A percentile compares a stretch with the other conserved stretches of the same genome.
Evolutionary conservation across 92 coral and sea anemone genomes (phyloP).

Genomic region (Epizoanthus scotinus): DNA sequence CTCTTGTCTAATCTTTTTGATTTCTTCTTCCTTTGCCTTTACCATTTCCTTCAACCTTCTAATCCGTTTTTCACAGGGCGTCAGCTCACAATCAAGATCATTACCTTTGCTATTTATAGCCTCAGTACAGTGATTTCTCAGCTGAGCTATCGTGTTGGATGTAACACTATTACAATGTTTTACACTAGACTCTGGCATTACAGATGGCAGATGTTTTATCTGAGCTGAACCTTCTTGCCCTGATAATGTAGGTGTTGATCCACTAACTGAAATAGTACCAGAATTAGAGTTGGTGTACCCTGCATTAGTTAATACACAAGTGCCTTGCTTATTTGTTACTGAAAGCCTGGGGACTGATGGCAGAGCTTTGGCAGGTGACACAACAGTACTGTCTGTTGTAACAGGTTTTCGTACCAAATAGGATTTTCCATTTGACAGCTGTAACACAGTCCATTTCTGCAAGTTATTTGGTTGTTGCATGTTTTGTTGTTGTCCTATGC

Average conservation of each 20-base stretch:
- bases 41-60: conserved; percentile 19
- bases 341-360: background rate
- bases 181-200: too few species aligned
- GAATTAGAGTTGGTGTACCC: background rate
- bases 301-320: background rate
- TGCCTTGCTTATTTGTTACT: background rate
- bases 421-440: conserved; percentile 3
- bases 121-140: background rate
- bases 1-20: conserved; percentile 34
- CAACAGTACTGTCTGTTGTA: background rate
- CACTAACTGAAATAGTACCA: background rate
- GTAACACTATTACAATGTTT: background rate
- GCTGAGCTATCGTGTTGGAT: background rate
- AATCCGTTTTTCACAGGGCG: conserved; percentile 34
- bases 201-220: background rate
- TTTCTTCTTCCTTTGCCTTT: conserved; percentile 36
- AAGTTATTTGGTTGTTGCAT: background rate
- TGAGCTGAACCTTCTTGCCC: background rate
- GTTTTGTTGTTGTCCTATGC: background rate
- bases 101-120: background rate
- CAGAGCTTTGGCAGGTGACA: background rate
- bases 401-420: conserved; percentile 6
- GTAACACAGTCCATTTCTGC: background rate
- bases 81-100: conserved; percentile 6
- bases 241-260: background rate